Evolutionary conservation across 2,797 vertebrate species (phyloP).

Genomic region (Sternarchorhynchus goeldii): DNA sequence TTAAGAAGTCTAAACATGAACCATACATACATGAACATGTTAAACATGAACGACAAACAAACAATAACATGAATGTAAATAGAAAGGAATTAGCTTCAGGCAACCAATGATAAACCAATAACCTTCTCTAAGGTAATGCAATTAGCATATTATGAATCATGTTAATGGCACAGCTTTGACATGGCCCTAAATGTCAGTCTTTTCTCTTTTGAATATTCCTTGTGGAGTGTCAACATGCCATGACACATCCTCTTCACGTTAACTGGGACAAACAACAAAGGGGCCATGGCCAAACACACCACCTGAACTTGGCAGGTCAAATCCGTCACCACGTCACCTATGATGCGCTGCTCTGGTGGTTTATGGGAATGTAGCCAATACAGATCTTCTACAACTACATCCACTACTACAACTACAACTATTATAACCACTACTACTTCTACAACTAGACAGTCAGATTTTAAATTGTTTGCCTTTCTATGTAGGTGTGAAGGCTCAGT

Average conservation of each 20-base stretch:
- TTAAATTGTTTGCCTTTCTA: too few relatives aligned
- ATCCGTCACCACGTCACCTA: background rate
- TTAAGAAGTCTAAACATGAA: too few relatives aligned
- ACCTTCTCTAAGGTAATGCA: background rate
- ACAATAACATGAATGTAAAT: background rate
- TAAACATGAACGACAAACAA: background rate
- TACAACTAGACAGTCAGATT: too few relatives aligned
- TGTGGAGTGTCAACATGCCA: slow-evolving; percentile 32
- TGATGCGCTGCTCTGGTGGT: background rate
- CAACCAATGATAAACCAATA: background rate
- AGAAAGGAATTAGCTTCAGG: background rate
- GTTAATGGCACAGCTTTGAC: slow-evolving; percentile 37
- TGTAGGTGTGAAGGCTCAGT: too few relatives aligned
- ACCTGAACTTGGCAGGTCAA: slow-evolving; percentile 43
- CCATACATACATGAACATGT: too few relatives aligned
- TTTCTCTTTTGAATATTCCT: slow-evolving; percentile 1
- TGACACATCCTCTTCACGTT: background rate
- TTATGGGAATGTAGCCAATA: background rate
- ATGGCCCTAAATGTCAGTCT: background rate
- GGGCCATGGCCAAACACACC: slow-evolving; percentile 28
- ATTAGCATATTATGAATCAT: background rate
- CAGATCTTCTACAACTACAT: too few relatives aligned
- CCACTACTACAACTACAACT: too few relatives aligned
- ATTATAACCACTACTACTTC: too few relatives aligned
- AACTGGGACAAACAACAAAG: slow-evolving; percentile 12